These are phyloP conservation scores for Parus major DNA, from an alignment of 2,113 vertebrate genomes.

Conservation along the genomic window DNA sequence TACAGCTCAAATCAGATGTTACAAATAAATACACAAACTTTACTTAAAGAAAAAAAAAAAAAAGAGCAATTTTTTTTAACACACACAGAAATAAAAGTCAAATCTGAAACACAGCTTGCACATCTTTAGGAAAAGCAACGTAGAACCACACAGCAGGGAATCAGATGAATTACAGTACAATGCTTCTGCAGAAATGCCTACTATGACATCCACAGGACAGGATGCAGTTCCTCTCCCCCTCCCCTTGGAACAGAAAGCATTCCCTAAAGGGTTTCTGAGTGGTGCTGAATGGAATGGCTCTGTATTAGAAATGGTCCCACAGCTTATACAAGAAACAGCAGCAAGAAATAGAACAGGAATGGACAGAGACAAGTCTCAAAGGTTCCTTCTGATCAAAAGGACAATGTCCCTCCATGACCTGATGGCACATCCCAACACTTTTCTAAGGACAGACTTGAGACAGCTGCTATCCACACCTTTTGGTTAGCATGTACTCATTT, in stretches of 20 bases:
- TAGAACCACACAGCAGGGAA: neutral
- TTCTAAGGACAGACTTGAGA: neutral
- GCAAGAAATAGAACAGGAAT: neutral
- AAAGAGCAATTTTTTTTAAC: neutral
- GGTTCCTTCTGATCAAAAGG: neutral
- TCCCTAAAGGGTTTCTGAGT: neutral
- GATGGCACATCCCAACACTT: neutral
- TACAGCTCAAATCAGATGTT: neutral
- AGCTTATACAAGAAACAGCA: neutral
- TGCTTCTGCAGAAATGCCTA: neutral
- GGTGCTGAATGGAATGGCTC: rapidly evolving
- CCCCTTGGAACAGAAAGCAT: neutral
- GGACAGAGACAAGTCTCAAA: neutral
- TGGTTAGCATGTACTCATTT: no score
- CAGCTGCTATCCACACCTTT: neutral
- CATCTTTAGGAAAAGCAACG: neutral
- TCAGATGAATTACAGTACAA: neutral
- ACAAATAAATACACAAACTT: neutral
- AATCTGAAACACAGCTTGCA: neutral
- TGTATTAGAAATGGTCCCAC: neutral
- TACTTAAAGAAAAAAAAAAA: neutral
- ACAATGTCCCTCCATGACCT: neutral
- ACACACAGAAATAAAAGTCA: neutral
- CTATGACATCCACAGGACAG: neutral
- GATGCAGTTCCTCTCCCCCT: neutral